Conservation (phyloP, 2,113 vertebrate species). For the Neomonachus schauinslandi region DNA sequence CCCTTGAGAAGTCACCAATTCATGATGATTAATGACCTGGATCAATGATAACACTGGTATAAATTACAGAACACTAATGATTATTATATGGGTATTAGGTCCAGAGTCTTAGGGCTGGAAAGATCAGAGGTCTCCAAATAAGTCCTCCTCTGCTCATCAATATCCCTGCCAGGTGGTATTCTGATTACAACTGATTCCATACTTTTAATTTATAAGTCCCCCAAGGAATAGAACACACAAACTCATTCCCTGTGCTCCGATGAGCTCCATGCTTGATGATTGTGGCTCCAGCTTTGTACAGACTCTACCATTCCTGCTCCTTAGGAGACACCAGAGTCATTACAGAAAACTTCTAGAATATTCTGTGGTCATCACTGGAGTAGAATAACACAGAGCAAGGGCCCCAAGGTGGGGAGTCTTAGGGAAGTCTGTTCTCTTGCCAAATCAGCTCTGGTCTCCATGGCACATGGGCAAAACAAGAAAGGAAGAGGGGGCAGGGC, state of each 20-base stretch:
- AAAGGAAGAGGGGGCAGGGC: background rate
- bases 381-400: background rate
- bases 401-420: background rate
- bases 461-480: too few relatives aligned
- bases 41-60: background rate
- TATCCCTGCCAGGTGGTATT: background rate
- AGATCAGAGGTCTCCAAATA: slow-evolving; percentile 25
- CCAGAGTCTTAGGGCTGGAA: background rate
- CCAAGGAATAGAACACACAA: background rate
- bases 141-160: background rate
- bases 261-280: background rate
- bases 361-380: background rate
- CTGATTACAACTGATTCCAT: background rate
- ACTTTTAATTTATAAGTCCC: background rate
- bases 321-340: background rate
- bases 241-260: background rate
- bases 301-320: background rate
- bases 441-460: background rate
- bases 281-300: background rate
- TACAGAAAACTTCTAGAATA: background rate
- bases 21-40: background rate
- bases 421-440: background rate
- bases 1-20: background rate
- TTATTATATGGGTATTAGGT: background rate
- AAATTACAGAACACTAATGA: slow-evolving; percentile 32